Evolutionary conservation across 2,888 invertebrate genomes (phyloP).

Genomic region (Cantharis rustica): DNA sequence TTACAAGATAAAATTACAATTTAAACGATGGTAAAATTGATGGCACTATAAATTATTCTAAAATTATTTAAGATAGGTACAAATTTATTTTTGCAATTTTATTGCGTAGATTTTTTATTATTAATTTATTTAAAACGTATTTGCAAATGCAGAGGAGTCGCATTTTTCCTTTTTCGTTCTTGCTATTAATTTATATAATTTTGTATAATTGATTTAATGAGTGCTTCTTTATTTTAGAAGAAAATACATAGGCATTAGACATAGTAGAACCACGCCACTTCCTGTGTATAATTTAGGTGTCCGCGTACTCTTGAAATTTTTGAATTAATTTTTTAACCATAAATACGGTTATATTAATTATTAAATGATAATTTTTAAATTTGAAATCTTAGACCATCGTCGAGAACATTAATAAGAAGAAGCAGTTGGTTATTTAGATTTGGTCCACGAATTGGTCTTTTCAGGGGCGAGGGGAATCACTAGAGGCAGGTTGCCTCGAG

Average conservation of each 20-base stretch:
- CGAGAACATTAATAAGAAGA: constrained; percentile 15
- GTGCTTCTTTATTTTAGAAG: background rate
- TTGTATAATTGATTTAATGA: background rate
- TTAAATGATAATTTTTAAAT: constrained; percentile 1
- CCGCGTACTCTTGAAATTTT: background rate
- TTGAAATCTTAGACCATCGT: constrained; percentile 16
- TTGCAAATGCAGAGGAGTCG: background rate
- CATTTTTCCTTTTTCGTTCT: background rate
- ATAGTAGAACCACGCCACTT: constrained; percentile 3
- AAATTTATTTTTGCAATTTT: background rate
- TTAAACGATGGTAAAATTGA: background rate
- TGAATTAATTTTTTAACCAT: background rate
- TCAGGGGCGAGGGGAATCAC: constrained; percentile 38
- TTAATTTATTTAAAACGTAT: background rate
- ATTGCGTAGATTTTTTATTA: background rate
- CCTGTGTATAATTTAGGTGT: constrained; percentile 13
- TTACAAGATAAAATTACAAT: background rate
- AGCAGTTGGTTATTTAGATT: constrained; percentile 13
- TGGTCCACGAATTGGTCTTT: constrained; percentile 10
- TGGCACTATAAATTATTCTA: background rate
- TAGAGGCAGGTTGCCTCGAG: constrained; percentile 53
- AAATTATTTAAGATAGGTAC: background rate
- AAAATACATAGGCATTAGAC: background rate
- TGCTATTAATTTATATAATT: background rate
- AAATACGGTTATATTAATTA: constrained; percentile 17